Evolutionary conservation across 2,888 invertebrate genomes (phyloP).

Genomic region (Perizoma flavofasciatum): DNA sequence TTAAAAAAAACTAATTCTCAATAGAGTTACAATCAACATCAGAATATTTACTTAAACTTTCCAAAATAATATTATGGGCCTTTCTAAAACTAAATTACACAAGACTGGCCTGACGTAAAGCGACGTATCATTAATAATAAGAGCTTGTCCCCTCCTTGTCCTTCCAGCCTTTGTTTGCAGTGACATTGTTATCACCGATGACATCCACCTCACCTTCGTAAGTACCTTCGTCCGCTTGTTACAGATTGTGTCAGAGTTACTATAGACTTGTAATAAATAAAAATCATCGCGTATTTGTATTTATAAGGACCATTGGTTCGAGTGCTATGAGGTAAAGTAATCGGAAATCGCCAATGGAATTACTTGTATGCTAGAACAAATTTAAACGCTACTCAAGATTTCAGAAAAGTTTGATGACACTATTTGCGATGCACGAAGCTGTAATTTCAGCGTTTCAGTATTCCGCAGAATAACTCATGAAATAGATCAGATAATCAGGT

Average conservation of each 20-base stretch:
- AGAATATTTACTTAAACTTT: too few relatives aligned
- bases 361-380: not conserved
- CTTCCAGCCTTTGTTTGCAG: conserved; percentile 20
- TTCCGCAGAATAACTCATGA: too few relatives aligned
- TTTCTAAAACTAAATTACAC: conserved; percentile 11
- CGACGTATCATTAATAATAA: conserved; percentile 23
- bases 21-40: too few relatives aligned
- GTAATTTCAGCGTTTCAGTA: too few relatives aligned
- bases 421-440: too few relatives aligned
- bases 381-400: too few relatives aligned
- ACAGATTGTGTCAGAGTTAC: not conserved
- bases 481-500: too few relatives aligned
- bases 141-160: conserved; percentile 18
- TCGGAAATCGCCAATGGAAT: not conserved
- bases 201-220: conserved; percentile 24
- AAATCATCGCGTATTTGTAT: not conserved
- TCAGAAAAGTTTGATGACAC: too few relatives aligned
- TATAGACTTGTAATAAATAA: not conserved
- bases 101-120: conserved; percentile 8
- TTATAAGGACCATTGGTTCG: not conserved
- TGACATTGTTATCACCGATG: conserved; percentile 29
- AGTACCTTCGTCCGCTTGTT: conserved; percentile 9
- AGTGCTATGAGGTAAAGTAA: not conserved
- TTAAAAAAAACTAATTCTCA: too few relatives aligned
- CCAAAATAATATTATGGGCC: not conserved